Conservation (phyloP, 2,113 vertebrate genomes). For the Ondatra zibethicus region DNA sequence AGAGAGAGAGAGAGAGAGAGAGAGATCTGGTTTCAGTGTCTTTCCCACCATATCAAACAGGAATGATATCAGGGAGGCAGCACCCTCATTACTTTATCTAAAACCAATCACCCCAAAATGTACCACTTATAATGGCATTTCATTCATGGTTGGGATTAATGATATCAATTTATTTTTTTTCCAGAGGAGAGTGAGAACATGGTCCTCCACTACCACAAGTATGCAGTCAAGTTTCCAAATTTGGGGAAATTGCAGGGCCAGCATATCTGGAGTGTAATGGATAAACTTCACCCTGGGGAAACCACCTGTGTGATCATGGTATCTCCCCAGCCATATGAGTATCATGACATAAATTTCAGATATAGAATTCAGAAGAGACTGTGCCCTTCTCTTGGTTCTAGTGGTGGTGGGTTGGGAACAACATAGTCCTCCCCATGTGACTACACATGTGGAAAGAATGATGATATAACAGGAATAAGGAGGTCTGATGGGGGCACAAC, state of each 20-base stretch:
- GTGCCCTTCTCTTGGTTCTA: accelerated
- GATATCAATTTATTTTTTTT: neutral
- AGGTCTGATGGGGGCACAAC: neutral
- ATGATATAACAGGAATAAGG: accelerated
- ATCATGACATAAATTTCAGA: neutral
- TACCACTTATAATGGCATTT: neutral
- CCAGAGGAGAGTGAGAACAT: neutral
- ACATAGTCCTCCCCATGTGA: neutral
- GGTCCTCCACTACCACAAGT: neutral
- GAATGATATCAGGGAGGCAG: neutral
- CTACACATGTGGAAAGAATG: neutral
- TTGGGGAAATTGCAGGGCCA: neutral
- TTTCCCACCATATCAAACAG: neutral
- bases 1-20: neutral
- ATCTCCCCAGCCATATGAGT: neutral
- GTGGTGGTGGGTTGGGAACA: neutral
- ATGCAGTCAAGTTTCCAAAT: neutral
- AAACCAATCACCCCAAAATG: neutral
- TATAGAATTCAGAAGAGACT: neutral
- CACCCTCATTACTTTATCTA: neutral
- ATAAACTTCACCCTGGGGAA: neutral
- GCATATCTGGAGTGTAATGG: neutral
- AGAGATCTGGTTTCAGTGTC: neutral
- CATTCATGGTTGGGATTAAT: neutral
- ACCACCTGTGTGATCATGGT: neutral